Base-by-base conservation (phyloP, 2,113 vertebrate species). In the Petromus typicus region DNA sequence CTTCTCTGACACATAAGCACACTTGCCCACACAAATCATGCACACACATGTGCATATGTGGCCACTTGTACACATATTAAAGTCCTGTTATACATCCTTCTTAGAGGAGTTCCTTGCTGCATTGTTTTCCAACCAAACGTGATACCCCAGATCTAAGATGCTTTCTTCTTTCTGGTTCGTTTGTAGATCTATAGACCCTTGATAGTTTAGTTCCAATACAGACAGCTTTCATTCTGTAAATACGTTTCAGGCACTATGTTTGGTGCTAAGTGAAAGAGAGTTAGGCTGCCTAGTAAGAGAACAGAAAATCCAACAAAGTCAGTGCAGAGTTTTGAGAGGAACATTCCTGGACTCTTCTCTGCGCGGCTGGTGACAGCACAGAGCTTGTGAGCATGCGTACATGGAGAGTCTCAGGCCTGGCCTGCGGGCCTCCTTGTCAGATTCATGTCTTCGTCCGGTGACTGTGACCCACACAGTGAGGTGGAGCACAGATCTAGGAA, bases 291-390 rank as follows among this genome's bases (percentile, higher is more conserved):
- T 54, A 4, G 6, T 82, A 4, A 16, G 18, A 11, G 64, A 67
- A 34, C 23, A n/a, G 45, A 63, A 56, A 40, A 45, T 25, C n/a
- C 5, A 51, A 51, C 48, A 59, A 76, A 80, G 37, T 90, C 64
- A 32, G 30, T 4, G 8, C 25, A 20, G 17, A 16, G 17, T 23
- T 43, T 83, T 5, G 11, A 9, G 12, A 40, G 59, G 79, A 56
- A 48, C 0, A 0, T 34, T 11, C 2, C 0, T 0, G 51, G n/a
- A 57, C 13, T 32, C 20, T 80, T 87, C 40, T 25, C 37, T 17
- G 30, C 51, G 5, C 7, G 34, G 20, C 11, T 45, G 7, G 34
- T 5, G 0, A 18, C 9, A 4, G 9, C 34, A 1, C 10, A 5
- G 30, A 3, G 18, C 4, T 27, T n/a, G 1, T 11, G 16, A 30